Base-by-base conservation (phyloP, 2,113 vertebrate genomes). In the Sapajus apella region DNA sequence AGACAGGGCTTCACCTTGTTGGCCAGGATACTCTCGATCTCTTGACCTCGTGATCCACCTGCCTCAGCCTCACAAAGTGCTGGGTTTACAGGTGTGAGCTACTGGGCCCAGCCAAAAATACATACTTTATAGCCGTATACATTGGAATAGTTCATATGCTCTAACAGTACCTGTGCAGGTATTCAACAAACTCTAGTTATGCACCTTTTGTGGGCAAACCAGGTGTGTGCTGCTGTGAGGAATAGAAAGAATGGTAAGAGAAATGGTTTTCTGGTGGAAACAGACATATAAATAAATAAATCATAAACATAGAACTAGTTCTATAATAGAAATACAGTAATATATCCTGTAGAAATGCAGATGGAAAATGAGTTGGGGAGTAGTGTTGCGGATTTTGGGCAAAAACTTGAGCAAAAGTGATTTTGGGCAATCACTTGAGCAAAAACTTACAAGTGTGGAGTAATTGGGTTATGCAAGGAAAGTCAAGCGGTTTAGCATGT, bases 401-500 rank as follows among this genome's bases (percentile, higher is more conserved):
- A 93, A 66, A 82, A 86, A 84, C 23, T 76, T 68, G 12, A 95
- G 64, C 66, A 95, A 91, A 95, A 96, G 37, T 64, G 90, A n/a
- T 96, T 87, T 58, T 55, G 73, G 5, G 6, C 37, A 93, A 66
- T 86, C 89, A 84, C 23, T 76, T 68, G 12, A 95, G 64, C 66
- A 95, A 91, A 95, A 96, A 18, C 17, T 43, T 58, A 61, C 27
- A 76, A 20, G 13, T 61, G 4, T 77, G 68, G 50, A 77, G 23
- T 82, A 75, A 94, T 72, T 93, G 52, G 25, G 27, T 89, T 95
- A 56, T 64, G 91, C 8, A 96, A 82, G 45, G 40, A 84, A 91
- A 92, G 70, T 86, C 27, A 88, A 83, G 52, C 77, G 64, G n/a
- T 56, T 95, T 86, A 89, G 58, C 45, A 52, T 83, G 47, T 25